Evolutionary conservation across 2,113 vertebrate species (phyloP), one percentile per base, ranked within the genome.

Genomic region (Brachirus orientalis): DNA sequence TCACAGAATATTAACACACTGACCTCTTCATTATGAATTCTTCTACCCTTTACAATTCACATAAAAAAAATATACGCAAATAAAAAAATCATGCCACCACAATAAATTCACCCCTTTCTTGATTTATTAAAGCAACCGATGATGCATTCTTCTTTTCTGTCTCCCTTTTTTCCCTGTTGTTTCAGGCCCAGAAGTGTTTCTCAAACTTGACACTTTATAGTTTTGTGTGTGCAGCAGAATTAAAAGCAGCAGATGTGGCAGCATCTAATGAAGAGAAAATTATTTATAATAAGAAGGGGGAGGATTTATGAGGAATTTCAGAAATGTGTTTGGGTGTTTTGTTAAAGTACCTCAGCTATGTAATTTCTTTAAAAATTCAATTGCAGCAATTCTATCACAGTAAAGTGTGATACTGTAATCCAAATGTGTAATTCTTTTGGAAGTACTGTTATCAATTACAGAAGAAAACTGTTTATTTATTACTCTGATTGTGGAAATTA

Each of bases 171-270:
- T 10, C 57, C 19, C 48, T 20, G 2, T 43, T 57, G 46, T n/a
- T 50, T 38, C 58, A 55, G 74, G 68, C 75, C 61, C 18, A 17
- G 1, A 65, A 14, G 3, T 19, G 28, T 16, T 50, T 37, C 22
- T 64, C 40, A 35, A 60, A 66, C 63, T 76, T 73, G 14, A 60
- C 13, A 56, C 41, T 63, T 19, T n/a, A n/a, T n/a, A n/a, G n/a
- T n/a, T n/a, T n/a, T 55, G 3, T 19, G 7, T 59, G 20, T 62
- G 16, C 0, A 3, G n/a, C 10, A 50, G 35, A 22, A 59, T 44
- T 12, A 36, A 35, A 10, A 45, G 14, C 47, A 64, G 67, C 20
- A 51, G 10, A 14, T 56, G 63, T 56, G 63, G n/a, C 17, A 28
- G 28, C 3, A 6, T 72, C 43, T 64, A 61, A 81, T 69, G 46